Evolutionary conservation across 2,888 invertebrate species (phyloP).

Genomic region (Cistogaster globosa): DNA sequence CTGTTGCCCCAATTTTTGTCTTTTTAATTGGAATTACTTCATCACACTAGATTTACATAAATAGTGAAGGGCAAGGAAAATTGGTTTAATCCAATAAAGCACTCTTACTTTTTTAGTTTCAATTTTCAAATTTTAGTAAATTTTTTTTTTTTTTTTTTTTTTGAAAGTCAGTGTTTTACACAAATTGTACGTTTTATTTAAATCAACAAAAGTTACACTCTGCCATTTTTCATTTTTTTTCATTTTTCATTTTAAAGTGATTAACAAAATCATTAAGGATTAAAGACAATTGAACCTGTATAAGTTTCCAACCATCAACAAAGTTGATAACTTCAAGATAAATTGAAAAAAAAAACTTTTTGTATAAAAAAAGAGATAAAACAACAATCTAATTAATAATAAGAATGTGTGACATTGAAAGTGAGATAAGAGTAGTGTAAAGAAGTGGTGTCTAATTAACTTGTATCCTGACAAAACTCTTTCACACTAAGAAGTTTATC

Average conservation of each 20-base stretch:
- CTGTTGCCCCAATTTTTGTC: no score
- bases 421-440: neutral
- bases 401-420: neutral
- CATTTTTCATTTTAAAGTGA: neutral
- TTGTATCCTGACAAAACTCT: neutral
- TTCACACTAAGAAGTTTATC: neutral
- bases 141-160: no score
- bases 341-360: neutral
- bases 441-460: neutral
- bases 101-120: no score
- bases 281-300: neutral
- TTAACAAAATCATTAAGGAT: neutral
- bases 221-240: neutral
- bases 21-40: no score
- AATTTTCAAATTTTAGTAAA: no score
- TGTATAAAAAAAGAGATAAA: conserved; percentile 1
- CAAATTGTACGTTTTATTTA: neutral
- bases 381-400: neutral
- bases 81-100: no score
- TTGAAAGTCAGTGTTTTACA: no score
- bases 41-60: no score
- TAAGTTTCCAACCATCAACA: no score
- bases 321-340: neutral
- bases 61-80: no score
- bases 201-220: neutral